Base-by-base conservation (phyloP, 1,140 invertebrate species). In the Cyphomyrmex costatus region DNA sequence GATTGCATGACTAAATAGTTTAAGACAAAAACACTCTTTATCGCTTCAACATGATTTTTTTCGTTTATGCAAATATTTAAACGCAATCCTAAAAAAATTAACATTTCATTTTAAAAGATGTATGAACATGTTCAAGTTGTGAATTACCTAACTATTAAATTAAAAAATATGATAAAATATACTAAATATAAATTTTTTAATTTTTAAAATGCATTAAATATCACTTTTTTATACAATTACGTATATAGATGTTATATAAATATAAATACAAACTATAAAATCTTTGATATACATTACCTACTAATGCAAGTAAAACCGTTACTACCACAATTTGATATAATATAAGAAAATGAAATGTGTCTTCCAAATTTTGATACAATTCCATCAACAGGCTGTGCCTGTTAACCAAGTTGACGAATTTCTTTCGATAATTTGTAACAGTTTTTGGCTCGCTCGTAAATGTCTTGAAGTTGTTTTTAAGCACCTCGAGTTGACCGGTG, bases 1-100 rank as follows among this genome's bases (percentile, higher is more conserved):
- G 92, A 65, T 68, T 92, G 88, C 6, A 90, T n/a, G 42, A 91
- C 77, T 24, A 92, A 7, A 16, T 91, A 76, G 10, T 73, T 80
- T 2, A 90, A 21, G 4, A 79, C 73, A 2, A 90, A 10, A 88
- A n/a, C 1, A 21, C 51, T 74, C 88, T 92, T 56, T 82, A 6
- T 3, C 30, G 49, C 3, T 63, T 79, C 14, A 61, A 53, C 0
- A 16, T 61, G 1, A 68, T 82, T n/a, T 12, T 88, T 86, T 0
- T 63, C 42, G 2, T 42, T 42, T 42, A 42, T 82, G 89, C 19
- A 92, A 0, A 92, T 58, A n/a, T 92, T 73, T 61, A 92, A 33
- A 6, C 86, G 90, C 24, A 92, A 65, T 71, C 91, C 92, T 92
- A 53, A 68, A 83, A 68, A 83, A 88, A 68, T 56, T 66, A 53